Evolutionary conservation across 2,113 vertebrate species (phyloP).

Genomic region (Oenanthe melanoleuca): DNA sequence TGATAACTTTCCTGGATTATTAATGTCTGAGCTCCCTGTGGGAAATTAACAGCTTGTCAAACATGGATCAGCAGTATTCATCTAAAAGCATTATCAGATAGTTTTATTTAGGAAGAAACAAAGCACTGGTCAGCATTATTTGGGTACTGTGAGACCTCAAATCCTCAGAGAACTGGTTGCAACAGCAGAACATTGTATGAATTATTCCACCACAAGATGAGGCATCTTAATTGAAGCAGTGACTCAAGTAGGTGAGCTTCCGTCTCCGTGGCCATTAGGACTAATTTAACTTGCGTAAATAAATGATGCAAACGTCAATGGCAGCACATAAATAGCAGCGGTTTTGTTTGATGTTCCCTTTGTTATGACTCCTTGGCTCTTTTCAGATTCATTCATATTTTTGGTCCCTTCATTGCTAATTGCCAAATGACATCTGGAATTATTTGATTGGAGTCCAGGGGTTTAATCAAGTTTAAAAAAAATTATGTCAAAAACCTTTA

Average conservation of each 20-base stretch:
- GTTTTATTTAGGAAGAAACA: neutral
- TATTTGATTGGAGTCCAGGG: neutral
- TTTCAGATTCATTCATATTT: conserved; percentile 13
- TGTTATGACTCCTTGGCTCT: neutral
- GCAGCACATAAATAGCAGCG: neutral
- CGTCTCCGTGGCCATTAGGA: neutral
- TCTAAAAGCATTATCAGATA: neutral
- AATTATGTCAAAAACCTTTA: neutral
- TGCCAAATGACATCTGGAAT: neutral
- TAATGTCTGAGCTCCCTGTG: neutral
- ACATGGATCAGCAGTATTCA: neutral
- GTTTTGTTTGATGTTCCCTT: neutral
- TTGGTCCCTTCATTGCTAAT: neutral
- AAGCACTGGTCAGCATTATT: neutral
- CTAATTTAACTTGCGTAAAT: neutral
- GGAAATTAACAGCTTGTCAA: neutral
- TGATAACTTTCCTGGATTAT: neutral
- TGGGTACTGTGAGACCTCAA: neutral
- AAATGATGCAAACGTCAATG: neutral
- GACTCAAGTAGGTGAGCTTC: neutral
- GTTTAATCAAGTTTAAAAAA: neutral
- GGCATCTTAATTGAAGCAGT: neutral
- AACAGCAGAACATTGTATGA: neutral
- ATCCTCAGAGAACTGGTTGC: neutral
- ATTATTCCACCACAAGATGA: neutral